Evolutionary conservation across 2,888 invertebrate species (phyloP).

Genomic region (Chironomus riparius): DNA sequence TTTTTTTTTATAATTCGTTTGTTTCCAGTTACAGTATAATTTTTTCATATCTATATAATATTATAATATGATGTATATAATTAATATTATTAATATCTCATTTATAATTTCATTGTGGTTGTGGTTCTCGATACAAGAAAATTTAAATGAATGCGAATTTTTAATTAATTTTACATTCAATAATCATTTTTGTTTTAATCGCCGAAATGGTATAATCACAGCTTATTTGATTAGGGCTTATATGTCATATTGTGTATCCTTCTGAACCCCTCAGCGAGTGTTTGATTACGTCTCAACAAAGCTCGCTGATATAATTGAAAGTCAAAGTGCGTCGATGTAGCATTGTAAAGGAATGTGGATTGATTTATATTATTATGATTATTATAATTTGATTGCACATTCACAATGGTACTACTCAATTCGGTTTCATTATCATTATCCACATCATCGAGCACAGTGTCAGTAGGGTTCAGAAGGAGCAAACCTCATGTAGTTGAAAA

Average conservation of each 20-base stretch:
- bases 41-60: no score
- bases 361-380: background rate
- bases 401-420: background rate
- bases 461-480: conserved; percentile 43
- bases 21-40: no score
- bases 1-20: no score
- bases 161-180: background rate
- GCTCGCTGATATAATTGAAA: conserved; percentile 15
- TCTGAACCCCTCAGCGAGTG: conserved; percentile 16
- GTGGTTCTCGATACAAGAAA: no score
- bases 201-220: conserved; percentile 12
- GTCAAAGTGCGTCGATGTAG: conserved; percentile 4
- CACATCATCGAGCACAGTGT: background rate
- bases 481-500: conserved; percentile 69
- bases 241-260: conserved; percentile 14
- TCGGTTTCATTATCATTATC: background rate
- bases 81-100: no score
- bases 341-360: background rate
- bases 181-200: background rate
- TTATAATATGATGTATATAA: no score
- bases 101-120: no score
- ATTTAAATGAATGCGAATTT: no score
- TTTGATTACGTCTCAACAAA: conserved; percentile 10
- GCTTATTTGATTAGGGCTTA: conserved; percentile 1
- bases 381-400: background rate